phyloP scores from a whole-genome alignment of 2,888 invertebrate genomes.

The Amphipyra berbera region DNA sequence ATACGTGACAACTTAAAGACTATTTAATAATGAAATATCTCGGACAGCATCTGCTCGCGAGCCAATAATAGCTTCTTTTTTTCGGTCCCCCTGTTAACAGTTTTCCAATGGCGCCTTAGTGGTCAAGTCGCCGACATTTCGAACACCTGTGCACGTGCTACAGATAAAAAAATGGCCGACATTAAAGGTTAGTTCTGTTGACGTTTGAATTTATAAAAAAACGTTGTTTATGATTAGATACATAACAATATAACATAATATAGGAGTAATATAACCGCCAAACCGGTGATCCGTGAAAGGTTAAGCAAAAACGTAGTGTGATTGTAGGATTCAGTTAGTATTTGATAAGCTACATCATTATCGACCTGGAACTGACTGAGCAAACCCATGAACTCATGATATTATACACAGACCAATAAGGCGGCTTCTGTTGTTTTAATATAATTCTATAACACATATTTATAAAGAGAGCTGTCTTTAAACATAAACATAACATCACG shows the following conservation, averaged over 20 bases:
- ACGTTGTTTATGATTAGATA: not conserved
- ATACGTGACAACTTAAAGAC: conserved; percentile 51
- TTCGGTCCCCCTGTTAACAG: conserved; percentile 27
- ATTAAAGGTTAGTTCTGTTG: conserved; percentile 12
- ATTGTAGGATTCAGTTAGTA: too few relatives aligned
- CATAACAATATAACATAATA: not conserved
- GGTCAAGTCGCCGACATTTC: conserved; percentile 42
- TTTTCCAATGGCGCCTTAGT: conserved; percentile 38
- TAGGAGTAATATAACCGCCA: not conserved
- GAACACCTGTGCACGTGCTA: conserved; percentile 59
- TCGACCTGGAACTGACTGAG: too few relatives aligned
- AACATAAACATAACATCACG: too few relatives aligned
- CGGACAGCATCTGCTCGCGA: conserved; percentile 50
- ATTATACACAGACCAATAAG: too few relatives aligned
- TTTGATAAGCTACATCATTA: too few relatives aligned
- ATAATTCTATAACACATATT: too few relatives aligned
- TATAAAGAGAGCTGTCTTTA: too few relatives aligned
- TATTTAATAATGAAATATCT: conserved; percentile 57
- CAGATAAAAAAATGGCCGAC: conserved; percentile 30
- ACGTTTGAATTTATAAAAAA: conserved; percentile 1
- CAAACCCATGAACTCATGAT: too few relatives aligned
- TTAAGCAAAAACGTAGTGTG: not conserved
- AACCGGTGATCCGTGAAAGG: not conserved
- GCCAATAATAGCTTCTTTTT: conserved; percentile 38
- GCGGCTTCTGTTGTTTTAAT: too few relatives aligned